Evolutionary conservation across 2,888 invertebrate genomes (phyloP).

Genomic region (Drosophila stalkeri): DNA sequence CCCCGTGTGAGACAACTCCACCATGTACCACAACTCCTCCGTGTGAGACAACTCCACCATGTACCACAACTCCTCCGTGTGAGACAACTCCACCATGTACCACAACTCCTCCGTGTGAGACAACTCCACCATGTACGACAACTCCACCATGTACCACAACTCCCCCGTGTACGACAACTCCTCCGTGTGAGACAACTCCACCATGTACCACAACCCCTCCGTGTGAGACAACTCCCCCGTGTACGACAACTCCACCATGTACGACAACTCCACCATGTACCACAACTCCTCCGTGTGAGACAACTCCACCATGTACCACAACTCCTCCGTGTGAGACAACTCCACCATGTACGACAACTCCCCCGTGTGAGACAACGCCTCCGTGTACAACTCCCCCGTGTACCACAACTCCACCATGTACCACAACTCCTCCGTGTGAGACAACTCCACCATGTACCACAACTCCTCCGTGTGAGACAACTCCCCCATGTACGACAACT

Average conservation of each 20-base stretch:
- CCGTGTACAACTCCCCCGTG: not conserved
- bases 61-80: not conserved
- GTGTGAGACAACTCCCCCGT: not conserved
- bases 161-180: not conserved
- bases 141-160: not conserved
- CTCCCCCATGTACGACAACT: not conserved
- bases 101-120: not conserved
- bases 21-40: constrained; percentile 14
- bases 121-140: not conserved
- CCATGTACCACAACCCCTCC: constrained; percentile 6
- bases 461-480: not conserved
- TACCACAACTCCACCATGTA: not conserved
- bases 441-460: constrained; percentile 15
- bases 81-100: not conserved
- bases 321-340: not conserved
- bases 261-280: constrained; percentile 25
- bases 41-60: constrained; percentile 5
- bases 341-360: constrained; percentile 3
- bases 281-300: not conserved
- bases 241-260: not conserved
- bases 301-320: constrained; percentile 24
- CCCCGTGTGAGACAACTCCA: not conserved
- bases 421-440: constrained; percentile 20
- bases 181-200: not conserved
- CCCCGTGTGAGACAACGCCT: constrained; percentile 19